Base-by-base conservation (phyloP, 2,113 vertebrate species). In the Scolopax mira region DNA sequence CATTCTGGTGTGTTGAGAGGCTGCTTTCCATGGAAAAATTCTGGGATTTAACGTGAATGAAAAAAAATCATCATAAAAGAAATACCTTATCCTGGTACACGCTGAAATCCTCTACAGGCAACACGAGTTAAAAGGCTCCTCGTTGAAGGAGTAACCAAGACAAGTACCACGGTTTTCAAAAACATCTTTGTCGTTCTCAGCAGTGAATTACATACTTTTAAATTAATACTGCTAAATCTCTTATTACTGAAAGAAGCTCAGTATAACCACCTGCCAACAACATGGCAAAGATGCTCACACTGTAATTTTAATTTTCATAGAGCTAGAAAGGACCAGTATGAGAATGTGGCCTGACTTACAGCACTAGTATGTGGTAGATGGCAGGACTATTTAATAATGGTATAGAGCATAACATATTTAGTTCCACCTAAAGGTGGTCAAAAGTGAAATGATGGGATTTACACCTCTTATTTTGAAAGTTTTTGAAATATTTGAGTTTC, bases 11-110 rank as follows among this genome's bases (percentile, higher is more conserved):
- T 93, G 79, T 72, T 87, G n/a, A 89, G 69, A 79, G 54, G 60
- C 86, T 95, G 30, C 62, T 97, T 96, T 85, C 94, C 91, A 92
- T 88, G 64, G 96, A 93, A 89, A 95, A 85, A 74, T 22, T 79
- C 23, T 64, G 73, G 10, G 7, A 0, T 65, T 79, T 85, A 72
- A 79, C 46, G 51, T 77, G n/a, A 88, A 54, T 65, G 44, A 6
- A 55, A 84, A 44, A 42, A 84, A 60, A 42, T 62, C 7, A 31
- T 70, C 21, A 51, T 52, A 67, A 77, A 67, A 85, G 17, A 74
- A 90, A 66, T 11, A 57, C 18, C 15, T 54, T 25, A 52, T 75
- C 9, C 37, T 60, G 8, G n/a, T 54, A 33, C 48, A 8, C n/a
- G 28, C 27, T 35, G 65, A 30, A 66, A 87, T 94, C 67, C 61